Evolutionary conservation across 1,140 invertebrate species (phyloP), one percentile per base, ranked within the genome.

Genomic region (Aplysia californica): DNA sequence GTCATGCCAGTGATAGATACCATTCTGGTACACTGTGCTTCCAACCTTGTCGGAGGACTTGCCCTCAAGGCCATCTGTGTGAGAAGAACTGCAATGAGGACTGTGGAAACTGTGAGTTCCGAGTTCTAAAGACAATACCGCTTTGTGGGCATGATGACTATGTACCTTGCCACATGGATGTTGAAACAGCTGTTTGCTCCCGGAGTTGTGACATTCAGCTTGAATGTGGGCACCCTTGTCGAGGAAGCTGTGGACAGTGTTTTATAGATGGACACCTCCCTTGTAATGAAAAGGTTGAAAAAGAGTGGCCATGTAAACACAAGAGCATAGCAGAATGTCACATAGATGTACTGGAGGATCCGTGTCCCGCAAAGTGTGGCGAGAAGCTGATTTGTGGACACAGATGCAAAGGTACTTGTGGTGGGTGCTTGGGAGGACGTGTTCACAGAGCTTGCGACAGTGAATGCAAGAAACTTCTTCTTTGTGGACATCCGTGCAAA

Each of bases 401-500:
- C 56, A 59, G 29, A 35, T 75, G 72, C 41, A 75, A 44, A 75
- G 59, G 61, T 33, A 75, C 61, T 31, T 75, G 72, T 55, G 72
- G 72, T 65, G 72, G 61, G 33, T 75, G 72, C 66, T 23, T 72
- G 21, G 39, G 23, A 39, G 70, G 70, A 26, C 55, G 70, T 6
- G 70, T 72, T 4, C 70, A 72, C 56, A 59, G n/a, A 41, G 21
- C 70, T n/a, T 72, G 70, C 56, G 20, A 10, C 3, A 50, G 61
- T 15, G 61, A 72, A 29, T 72, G 70, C 70, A 72, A 72, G 38
- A 33, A 59, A 33, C 55, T 38, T 33, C 38, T 72, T 36, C 70
- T 58, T 3, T 72, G 70, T 72, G 70, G 70, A n/a, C 70, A 72
- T 61, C 58, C 56, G 15, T 72, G 70, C 61, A 1, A 38, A 55